Evolutionary conservation across 2,797 vertebrate species (phyloP).

Genomic region (Manis javanica): DNA sequence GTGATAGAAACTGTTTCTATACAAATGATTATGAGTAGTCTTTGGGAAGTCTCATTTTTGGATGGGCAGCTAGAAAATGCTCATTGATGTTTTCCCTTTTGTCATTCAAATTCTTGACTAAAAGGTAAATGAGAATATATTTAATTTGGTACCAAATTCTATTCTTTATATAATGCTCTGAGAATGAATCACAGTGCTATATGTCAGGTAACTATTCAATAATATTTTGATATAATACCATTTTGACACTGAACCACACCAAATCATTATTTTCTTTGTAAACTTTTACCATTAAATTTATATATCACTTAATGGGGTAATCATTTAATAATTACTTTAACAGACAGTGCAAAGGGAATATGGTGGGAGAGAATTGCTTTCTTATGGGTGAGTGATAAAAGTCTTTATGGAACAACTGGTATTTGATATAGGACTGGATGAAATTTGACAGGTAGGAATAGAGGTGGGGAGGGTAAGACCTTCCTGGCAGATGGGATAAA

Average conservation of each 20-base stretch:
- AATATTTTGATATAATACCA: constrained; percentile 44
- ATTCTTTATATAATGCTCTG: constrained; percentile 22
- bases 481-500: constrained; percentile 23
- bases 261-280: constrained; percentile 46
- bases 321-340: constrained; percentile 38
- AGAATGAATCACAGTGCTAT: neutral
- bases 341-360: neutral
- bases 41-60: constrained; percentile 28
- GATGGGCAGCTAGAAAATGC: neutral
- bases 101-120: constrained; percentile 30
- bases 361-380: constrained; percentile 32
- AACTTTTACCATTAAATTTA: constrained; percentile 16
- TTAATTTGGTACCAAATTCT: constrained; percentile 33
- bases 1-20: neutral
- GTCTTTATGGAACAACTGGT: constrained; percentile 5
- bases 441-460: constrained; percentile 26
- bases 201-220: constrained; percentile 19
- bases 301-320: constrained; percentile 24
- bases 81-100: constrained; percentile 7
- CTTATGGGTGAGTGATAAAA: constrained; percentile 1
- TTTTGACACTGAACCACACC: neutral
- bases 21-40: neutral
- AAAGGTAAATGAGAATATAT: constrained; percentile 31
- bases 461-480: neutral
- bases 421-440: constrained; percentile 23